These are phyloP conservation scores for Acronicta leporina DNA, from an alignment of 2,888 invertebrate species.

Conservation along the genomic window DNA sequence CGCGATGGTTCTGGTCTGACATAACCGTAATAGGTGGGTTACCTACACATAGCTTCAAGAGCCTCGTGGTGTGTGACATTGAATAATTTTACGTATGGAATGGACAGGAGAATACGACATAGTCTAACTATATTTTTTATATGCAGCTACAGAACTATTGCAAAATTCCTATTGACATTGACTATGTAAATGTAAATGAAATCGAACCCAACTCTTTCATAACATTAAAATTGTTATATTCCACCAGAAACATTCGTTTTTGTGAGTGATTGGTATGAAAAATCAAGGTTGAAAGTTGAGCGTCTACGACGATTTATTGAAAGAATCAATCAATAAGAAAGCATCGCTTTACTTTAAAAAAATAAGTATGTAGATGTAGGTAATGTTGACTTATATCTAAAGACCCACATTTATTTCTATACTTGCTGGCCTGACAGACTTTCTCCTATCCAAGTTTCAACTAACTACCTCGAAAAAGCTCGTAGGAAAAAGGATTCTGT, in stretches of 20 bases:
- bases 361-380: too few relatives aligned
- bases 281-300: slow-evolving; percentile 14
- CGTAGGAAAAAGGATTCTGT: too few relatives aligned
- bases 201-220: slow-evolving; percentile 60
- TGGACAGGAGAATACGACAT: slow-evolving; percentile 40
- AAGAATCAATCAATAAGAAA: too few relatives aligned
- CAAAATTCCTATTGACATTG: slow-evolving; percentile 72
- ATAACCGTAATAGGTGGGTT: not conserved
- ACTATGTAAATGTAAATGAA: slow-evolving; percentile 59
- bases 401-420: too few relatives aligned
- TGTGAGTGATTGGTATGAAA: slow-evolving; percentile 19
- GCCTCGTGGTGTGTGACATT: slow-evolving; percentile 44
- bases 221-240: slow-evolving; percentile 43
- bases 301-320: too few relatives aligned
- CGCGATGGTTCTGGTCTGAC: slow-evolving; percentile 14
- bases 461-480: too few relatives aligned
- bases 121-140: slow-evolving; percentile 59
- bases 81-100: slow-evolving; percentile 43
- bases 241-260: slow-evolving; percentile 30
- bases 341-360: too few relatives aligned
- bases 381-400: too few relatives aligned
- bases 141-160: slow-evolving; percentile 65
- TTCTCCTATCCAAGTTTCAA: too few relatives aligned
- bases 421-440: too few relatives aligned
- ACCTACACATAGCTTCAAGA: not conserved